phyloP scores from a whole-genome alignment of 1,140 invertebrate genomes.

The Halyomorpha halys region DNA sequence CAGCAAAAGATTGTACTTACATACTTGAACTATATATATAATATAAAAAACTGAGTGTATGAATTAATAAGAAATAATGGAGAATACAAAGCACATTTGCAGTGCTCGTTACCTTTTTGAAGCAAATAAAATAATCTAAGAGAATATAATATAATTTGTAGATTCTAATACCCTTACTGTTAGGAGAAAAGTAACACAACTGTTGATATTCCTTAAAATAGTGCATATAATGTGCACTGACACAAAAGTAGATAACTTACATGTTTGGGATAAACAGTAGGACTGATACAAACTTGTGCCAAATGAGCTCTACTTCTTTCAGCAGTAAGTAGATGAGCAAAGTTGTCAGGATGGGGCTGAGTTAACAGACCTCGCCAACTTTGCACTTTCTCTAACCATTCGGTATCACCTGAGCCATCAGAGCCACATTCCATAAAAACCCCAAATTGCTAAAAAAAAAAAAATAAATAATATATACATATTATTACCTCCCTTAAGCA shows the following conservation, averaged over 20 bases:
- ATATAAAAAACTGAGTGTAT: no score
- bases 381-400: constrained; percentile 56
- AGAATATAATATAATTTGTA: no score
- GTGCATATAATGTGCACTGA: no score
- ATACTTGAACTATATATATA: no score
- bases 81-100: no score
- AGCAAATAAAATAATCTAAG: no score
- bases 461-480: constrained; percentile 18
- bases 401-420: constrained; percentile 42
- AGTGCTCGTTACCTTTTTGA: no score
- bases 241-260: constrained; percentile 35
- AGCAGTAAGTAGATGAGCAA: constrained; percentile 44
- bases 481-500: not conserved
- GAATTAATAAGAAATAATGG: no score
- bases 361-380: constrained; percentile 63
- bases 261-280: constrained; percentile 60
- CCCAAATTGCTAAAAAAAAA: constrained; percentile 44
- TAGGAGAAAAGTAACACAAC: no score
- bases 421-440: constrained; percentile 52
- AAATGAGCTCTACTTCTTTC: constrained; percentile 41
- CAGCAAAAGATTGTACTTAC: no score
- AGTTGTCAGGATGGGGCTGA: constrained; percentile 60
- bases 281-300: constrained; percentile 56
- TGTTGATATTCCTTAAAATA: no score
- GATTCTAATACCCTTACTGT: no score